Base-by-base conservation (phyloP, 2,888 invertebrate genomes). In the Dendrolimus pini region DNA sequence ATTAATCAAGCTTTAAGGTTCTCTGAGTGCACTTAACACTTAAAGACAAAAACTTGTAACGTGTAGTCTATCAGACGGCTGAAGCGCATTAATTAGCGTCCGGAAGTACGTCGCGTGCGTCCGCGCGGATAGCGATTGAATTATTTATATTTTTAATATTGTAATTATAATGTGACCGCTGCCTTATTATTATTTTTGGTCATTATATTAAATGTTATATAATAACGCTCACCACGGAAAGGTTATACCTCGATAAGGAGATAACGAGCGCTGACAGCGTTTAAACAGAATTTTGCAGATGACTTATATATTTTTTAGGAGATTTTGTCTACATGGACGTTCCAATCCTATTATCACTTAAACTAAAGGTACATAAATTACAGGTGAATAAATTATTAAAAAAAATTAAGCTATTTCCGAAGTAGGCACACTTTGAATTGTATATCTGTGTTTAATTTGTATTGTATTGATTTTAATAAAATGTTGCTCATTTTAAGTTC, bases 91-190 rank as follows among this genome's bases (percentile, higher is more conserved):
- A 80, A 85, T 89, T 83, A 82, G 79, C 75, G 81, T 84, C 83
- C 89, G 89, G 89, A 89, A 89, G 87, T 85, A 62, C 78, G 79
- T 89, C 88, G 89, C 89, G 89, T 89, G 89, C 83, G 75, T 78
- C 77, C 76, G 82, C 78, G 80, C 75, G 83, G 84, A 88, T 88
- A 84, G 81, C 74, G 84, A 83, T 85, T 89, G 89, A 88, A 90
- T 90, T 89, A 90, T 90, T 89, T 89, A 89, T 89, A 83, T 80
- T 79, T 87, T 87, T 87, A 86, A 87, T 86, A 88, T 87, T 86
- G 82, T 86, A 86, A 89, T 89, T 88, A 89, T 86, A 82, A 85
- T 85, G 84, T 73, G 75, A 72, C 74, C 72, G 73, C 80, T 76
- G 78, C 75, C 85, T 89, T 82, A 89, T 89, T 88, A 87, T 86